phyloP scores from a whole-genome alignment of 2,113 vertebrate species.

The Thinocorus orbignyianus region DNA sequence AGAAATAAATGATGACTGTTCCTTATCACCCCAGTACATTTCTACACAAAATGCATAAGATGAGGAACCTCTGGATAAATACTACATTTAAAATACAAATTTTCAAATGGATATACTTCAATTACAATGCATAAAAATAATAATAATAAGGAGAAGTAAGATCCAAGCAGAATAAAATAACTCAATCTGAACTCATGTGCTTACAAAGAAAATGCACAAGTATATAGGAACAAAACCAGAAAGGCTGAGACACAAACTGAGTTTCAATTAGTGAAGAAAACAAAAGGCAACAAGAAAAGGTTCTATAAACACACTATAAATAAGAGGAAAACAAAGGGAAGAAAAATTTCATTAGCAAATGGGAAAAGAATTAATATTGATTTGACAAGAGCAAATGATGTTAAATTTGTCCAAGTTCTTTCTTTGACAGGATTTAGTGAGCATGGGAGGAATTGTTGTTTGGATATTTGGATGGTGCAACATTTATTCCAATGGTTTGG shows the following conservation, averaged over 20 bases:
- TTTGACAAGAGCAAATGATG: not conserved
- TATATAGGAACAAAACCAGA: not conserved
- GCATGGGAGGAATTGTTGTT: not conserved
- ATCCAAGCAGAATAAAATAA: not conserved
- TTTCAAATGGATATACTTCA: not conserved
- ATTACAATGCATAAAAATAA: not conserved
- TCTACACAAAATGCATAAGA: not conserved
- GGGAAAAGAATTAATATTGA: not conserved
- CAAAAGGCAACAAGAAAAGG: not conserved
- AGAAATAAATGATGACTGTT: slow-evolving; percentile 32
- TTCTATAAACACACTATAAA: not conserved
- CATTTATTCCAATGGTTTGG: not conserved
- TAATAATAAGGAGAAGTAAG: not conserved
- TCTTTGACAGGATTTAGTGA: not conserved
- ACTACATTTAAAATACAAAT: not conserved
- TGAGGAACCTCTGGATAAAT: not conserved
- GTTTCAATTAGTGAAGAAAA: slow-evolving; percentile 2
- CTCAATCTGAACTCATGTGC: not conserved
- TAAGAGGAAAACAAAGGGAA: not conserved
- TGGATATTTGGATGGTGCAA: not conserved
- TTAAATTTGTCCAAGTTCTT: not conserved
- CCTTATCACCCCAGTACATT: slow-evolving; percentile 1
- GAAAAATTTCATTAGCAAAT: not conserved
- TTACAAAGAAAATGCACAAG: not conserved
- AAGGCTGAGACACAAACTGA: not conserved